Evolutionary conservation across 2,797 vertebrate genomes (phyloP).

Genomic region (Argyrosomus regius): DNA sequence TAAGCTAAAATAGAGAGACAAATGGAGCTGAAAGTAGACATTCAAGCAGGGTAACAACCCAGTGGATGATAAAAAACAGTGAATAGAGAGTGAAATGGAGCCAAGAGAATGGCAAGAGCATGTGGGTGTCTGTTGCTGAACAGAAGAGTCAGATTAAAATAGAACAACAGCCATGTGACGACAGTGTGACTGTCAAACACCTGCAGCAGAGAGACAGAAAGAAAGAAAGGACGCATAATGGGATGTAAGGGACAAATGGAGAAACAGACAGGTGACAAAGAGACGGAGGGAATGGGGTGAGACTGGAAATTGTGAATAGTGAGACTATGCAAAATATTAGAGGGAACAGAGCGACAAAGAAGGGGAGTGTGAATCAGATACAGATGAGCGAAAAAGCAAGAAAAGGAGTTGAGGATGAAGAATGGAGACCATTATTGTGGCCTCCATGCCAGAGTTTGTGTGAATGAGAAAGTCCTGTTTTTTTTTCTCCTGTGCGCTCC

Average conservation of each 20-base stretch:
- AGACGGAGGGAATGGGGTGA: conserved; percentile 21
- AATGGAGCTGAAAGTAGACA: conserved; percentile 18
- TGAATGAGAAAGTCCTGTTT: conserved; percentile 40
- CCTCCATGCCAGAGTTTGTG: conserved; percentile 31
- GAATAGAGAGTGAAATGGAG: conserved; percentile 52
- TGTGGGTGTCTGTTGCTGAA: conserved; percentile 76
- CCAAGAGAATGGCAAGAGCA: conserved; percentile 62
- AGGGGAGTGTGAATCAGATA: conserved; percentile 39
- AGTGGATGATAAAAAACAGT: conserved; percentile 15
- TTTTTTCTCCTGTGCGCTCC: conserved; percentile 26
- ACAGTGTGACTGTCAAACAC: conserved; percentile 72
- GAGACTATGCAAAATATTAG: conserved; percentile 54
- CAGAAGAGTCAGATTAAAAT: conserved; percentile 79
- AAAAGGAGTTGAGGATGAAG: conserved; percentile 44
- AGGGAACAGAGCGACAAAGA: conserved; percentile 40
- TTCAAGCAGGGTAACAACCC: conserved; percentile 11
- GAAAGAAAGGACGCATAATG: conserved; percentile 40
- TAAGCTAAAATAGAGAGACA: neutral
- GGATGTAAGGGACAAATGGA: conserved; percentile 62
- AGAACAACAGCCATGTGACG: conserved; percentile 75
- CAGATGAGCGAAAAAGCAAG: conserved; percentile 57
- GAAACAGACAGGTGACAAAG: conserved; percentile 65
- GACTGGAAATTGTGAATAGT: conserved; percentile 48
- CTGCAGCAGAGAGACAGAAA: conserved; percentile 61
- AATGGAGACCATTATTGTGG: conserved; percentile 56